Percentiles rank a stretch among this genome's conserved stretches.
These are phyloP conservation scores for Babylonia areolata DNA, from an alignment of 1,140 invertebrate species.

Conservation along the genomic window DNA sequence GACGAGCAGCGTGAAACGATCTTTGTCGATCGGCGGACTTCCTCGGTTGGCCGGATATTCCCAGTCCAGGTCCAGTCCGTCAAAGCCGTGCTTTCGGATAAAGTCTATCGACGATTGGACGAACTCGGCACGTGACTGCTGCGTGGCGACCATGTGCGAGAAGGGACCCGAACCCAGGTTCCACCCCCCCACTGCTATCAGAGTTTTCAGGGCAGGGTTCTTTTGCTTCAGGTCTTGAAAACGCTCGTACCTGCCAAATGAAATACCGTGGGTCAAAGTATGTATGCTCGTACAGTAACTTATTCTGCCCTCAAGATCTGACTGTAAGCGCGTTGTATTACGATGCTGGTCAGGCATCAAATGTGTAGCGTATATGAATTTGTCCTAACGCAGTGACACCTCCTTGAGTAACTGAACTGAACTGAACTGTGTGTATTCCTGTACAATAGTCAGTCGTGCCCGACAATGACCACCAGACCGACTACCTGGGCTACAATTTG, in stretches of 20 bases:
- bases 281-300: too few relatives aligned
- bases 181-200: conserved; percentile 96
- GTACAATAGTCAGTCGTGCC: too few relatives aligned
- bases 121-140: conserved; percentile 51
- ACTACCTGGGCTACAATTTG: too few relatives aligned
- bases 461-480: too few relatives aligned
- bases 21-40: conserved; percentile 90
- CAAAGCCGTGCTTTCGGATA: conserved; percentile 84
- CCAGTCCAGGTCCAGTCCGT: conserved; percentile 91
- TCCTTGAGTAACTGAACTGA: too few relatives aligned
- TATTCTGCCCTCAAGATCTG: too few relatives aligned
- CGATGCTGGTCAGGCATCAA: too few relatives aligned
- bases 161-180: conserved; percentile 90
- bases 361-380: too few relatives aligned
- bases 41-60: conserved; percentile 94
- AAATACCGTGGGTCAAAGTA: too few relatives aligned
- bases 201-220: conserved; percentile 93
- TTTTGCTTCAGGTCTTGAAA: conserved; percentile 85
- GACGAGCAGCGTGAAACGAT: conserved; percentile 92
- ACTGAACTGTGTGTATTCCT: too few relatives aligned
- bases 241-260: conserved; percentile 24
- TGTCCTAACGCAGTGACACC: too few relatives aligned
- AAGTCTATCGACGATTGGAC: conserved; percentile 84
- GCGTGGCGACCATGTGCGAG: conserved; percentile 53
- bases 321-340: too few relatives aligned